Base-by-base conservation (phyloP, 23 tunicate genomes). In the Oikopleura dioica region DNA sequence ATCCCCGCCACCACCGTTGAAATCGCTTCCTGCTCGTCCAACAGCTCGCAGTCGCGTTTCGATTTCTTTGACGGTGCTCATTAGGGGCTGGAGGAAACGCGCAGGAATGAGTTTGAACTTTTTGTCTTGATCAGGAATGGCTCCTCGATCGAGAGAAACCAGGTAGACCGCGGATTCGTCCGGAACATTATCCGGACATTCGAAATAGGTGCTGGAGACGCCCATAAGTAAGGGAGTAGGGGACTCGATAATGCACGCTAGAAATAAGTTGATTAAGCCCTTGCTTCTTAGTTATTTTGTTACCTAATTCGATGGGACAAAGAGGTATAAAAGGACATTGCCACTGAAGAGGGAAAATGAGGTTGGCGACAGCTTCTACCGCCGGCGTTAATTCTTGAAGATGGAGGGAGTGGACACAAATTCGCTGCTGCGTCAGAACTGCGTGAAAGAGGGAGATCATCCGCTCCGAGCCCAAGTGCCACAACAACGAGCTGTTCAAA, bases 291-390 rank as follows among this genome's bases (percentile, higher is more conserved):
- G n/a, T n/a, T n/a, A n/a, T n/a, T n/a, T n/a, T n/a, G n/a, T n/a
- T n/a, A 35, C 78, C 82, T 89, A 89, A 84, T 59, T 85, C 92
- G 38, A 91, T 77, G 0, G 97, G 97, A 78, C 97, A 91, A 16
- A 91, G 81, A 9, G 97, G 97, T 26, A 91, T 82, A 72, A 84
- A 91, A 1, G 87, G 85, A 69, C 97, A 91, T 78, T 80, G 87
- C 97, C 97, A 91, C 78, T 85, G 82, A 79, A 82, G 85, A 0
- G 97, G 97, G 76, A 91, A 91, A 68, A 59, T 28, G 68, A 31
- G 26, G 78, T 2, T 36, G 59, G 58, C 36, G 0, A 59, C 36
- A 16, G 37, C 35, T 23, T 50, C 59, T 23, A 55, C 51, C n/a
- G 35, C 36, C 26, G 36, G 36, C 24, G 0, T 68, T 29, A 68